These are phyloP conservation scores for Tinea trinotella DNA, from an alignment of 2,888 invertebrate species.

Conservation along the genomic window DNA sequence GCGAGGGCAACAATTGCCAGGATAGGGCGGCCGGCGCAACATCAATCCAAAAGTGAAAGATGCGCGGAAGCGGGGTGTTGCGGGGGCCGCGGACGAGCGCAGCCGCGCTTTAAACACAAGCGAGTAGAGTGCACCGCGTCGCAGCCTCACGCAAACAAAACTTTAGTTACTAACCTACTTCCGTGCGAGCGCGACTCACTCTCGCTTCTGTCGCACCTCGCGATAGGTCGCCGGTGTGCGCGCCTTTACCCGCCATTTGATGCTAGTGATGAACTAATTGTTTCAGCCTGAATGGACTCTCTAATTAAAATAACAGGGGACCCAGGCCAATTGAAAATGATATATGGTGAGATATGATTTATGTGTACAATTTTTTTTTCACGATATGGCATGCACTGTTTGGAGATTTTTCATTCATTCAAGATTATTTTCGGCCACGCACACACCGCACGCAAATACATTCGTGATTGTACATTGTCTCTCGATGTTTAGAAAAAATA, in stretches of 20 bases:
- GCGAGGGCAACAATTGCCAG: background rate
- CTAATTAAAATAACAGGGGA: constrained; percentile 15
- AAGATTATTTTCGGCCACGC: constrained; percentile 42
- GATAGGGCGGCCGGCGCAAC: constrained; percentile 39
- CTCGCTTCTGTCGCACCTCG: constrained; percentile 37
- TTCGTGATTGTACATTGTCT: background rate
- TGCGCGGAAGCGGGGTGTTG: constrained; percentile 34
- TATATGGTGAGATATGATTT: constrained; percentile 64
- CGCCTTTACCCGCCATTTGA: constrained; percentile 20
- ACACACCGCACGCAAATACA: constrained; percentile 48
- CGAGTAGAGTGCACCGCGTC: constrained; percentile 52
- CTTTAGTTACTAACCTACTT: constrained; percentile 73
- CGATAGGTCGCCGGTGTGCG: constrained; percentile 20
- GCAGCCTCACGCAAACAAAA: constrained; percentile 73
- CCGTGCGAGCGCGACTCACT: constrained; percentile 68
- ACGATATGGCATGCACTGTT: constrained; percentile 52
- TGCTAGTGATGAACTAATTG: constrained; percentile 17
- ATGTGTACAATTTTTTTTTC: constrained; percentile 46
- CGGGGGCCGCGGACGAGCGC: constrained; percentile 38
- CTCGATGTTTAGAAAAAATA: background rate
- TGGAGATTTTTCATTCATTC: constrained; percentile 39
- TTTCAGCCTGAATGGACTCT: constrained; percentile 18
- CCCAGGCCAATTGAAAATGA: constrained; percentile 39
- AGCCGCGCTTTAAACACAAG: constrained; percentile 31
- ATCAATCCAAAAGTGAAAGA: constrained; percentile 56